Evolutionary conservation across 2,888 invertebrate genomes (phyloP).

Genomic region (Spisula subtruncata): DNA sequence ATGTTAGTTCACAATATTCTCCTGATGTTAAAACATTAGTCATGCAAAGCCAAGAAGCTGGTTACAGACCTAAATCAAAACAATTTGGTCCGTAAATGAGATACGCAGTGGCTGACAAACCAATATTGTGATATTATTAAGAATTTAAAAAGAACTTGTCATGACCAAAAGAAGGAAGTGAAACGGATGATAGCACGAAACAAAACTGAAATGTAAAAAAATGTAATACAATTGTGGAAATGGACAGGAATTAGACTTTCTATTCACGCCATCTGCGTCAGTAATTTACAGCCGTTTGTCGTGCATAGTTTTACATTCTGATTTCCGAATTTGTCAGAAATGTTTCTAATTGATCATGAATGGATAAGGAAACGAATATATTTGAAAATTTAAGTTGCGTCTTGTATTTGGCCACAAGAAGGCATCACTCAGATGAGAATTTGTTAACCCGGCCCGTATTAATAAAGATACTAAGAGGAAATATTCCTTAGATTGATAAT

Average conservation of each 20-base stretch:
- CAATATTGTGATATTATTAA: neutral
- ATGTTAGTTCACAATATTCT: neutral
- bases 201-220: neutral
- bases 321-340: conserved; percentile 13
- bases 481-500: too few relatives aligned
- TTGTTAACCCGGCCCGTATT: too few relatives aligned
- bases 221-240: neutral
- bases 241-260: neutral
- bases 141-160: conserved; percentile 23
- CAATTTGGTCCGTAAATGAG: neutral
- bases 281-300: neutral
- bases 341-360: neutral
- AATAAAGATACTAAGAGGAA: too few relatives aligned
- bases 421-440: too few relatives aligned
- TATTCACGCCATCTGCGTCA: neutral
- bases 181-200: neutral
- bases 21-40: neutral
- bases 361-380: neutral
- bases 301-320: neutral
- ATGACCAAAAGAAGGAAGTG: neutral
- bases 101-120: neutral
- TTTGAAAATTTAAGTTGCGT: neutral
- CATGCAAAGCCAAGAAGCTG: neutral
- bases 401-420: too few relatives aligned
- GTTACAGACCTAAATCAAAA: neutral